Evolutionary conservation across 2,113 vertebrate genomes (phyloP), one percentile per base, ranked within the genome.

Genomic region (Podocnemis expansa): DNA sequence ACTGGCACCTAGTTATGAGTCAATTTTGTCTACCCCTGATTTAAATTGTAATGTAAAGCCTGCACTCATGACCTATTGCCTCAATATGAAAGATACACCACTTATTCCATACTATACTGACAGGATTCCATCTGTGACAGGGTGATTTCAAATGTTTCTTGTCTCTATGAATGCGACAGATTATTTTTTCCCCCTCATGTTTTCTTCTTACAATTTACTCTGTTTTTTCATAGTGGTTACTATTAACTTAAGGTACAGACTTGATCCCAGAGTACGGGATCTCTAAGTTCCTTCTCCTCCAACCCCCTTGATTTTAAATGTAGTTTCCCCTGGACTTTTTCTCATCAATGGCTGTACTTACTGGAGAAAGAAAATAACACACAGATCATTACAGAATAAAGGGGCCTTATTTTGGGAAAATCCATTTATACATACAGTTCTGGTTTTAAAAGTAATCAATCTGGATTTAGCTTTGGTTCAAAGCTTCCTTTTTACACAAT

Each of bases 201-300:
- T 85, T 95, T 91, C 58, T 86, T 95, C 94, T 94, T 88, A 55
- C 88, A 93, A 95, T 92, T 92, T 95, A 80, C 94, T 82, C 21
- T 75, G 75, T 95, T 51, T 90, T 96, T 96, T 82, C 85, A 94
- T 92, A 89, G 86, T 89, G 90, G 93, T 95, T 96, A 89, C 94
- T 94, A 85, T 96, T 93, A 95, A 93, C 6, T 95, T 94, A 95
- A 97, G 90, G 17, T 67, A 93, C 5, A 67, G 58, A 91, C 89
- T 92, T 95, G 84, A 86, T 52, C 75, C 90, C 92, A 96, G 67
- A 87, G 89, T 88, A 88, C 91, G 67, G 91, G 67, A 92, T 88
- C 82, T 82, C 92, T 16, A 34, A 94, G 52, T 84, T 67, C 80
- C 93, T 94, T 89, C 78, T 82, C n/a, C n/a, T n/a, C n/a, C n/a